A percentile compares a stretch with the other conserved stretches of the same genome.
phyloP scores from a whole-genome alignment of 2,797 vertebrate species.

The Vespertilio murinus region DNA sequence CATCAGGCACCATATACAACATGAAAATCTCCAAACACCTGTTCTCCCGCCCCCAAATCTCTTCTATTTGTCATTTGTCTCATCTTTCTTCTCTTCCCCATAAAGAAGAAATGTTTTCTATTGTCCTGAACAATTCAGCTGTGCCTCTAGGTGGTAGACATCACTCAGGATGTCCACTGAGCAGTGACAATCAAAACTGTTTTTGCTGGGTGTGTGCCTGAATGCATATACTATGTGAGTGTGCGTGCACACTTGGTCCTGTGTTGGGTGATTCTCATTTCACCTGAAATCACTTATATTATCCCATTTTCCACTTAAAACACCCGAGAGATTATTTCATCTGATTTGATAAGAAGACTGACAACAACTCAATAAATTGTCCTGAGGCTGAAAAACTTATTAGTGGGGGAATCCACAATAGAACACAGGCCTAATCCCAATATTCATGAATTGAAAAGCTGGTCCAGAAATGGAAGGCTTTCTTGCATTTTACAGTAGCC shows the following conservation, averaged over 20 bases:
- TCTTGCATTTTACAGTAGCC: not conserved
- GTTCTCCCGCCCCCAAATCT: not conserved
- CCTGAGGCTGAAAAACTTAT: not conserved
- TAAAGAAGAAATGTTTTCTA: not conserved
- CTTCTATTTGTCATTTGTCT: not conserved
- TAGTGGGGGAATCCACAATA: fast-evolving
- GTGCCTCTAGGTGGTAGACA: not conserved
- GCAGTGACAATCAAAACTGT: not conserved
- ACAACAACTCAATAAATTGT: not conserved
- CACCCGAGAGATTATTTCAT: not conserved
- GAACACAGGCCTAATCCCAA: not conserved
- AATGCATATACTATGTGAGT: too few relatives aligned
- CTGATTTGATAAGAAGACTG: not conserved
- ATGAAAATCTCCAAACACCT: not conserved
- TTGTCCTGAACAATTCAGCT: not conserved
- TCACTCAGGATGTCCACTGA: not conserved
- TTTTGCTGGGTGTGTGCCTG: not conserved
- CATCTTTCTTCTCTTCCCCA: not conserved
- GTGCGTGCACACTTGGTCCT: fast-evolving
- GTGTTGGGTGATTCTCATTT: not conserved
- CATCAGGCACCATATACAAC: not conserved
- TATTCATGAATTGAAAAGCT: not conserved
- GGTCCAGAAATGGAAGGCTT: not conserved
- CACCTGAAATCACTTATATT: not conserved
- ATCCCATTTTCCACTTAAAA: not conserved